Percentiles rank a stretch among this genome's conserved stretches.
Conservation (phyloP, 1,140 invertebrate genomes). For the Bombus sylvicola region DNA sequence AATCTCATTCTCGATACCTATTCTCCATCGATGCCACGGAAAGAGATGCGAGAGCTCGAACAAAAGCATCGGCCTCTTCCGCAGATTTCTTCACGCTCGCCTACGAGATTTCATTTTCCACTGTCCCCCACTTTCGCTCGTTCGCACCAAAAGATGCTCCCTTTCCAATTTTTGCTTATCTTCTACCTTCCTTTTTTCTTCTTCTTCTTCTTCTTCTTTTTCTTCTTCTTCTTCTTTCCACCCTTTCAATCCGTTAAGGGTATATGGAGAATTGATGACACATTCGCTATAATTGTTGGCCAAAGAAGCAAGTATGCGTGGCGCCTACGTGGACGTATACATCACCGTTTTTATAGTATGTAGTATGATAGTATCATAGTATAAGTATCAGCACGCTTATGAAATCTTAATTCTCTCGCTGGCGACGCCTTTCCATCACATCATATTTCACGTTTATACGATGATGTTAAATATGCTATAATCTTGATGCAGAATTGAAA, state of each 20-base stretch:
- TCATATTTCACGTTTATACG: too few relatives aligned
- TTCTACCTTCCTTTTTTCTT: not conserved
- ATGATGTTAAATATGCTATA: too few relatives aligned
- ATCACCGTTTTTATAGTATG: too few relatives aligned
- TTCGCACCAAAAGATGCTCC: not conserved
- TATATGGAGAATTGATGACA: slow-evolving; percentile 22
- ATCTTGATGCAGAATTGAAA: too few relatives aligned
- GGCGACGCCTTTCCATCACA: too few relatives aligned
- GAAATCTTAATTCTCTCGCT: too few relatives aligned
- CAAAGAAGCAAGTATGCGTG: not conserved
- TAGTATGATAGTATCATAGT: too few relatives aligned
- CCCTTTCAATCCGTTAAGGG: slow-evolving; percentile 6
- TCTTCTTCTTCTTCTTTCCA: not conserved
- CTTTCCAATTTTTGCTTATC: not conserved
- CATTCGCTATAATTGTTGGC: slow-evolving; percentile 39
- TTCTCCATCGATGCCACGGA: slow-evolving; percentile 30
- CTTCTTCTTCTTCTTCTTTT: not conserved
- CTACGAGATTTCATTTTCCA: slow-evolving; percentile 49
- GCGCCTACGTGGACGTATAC: slow-evolving; percentile 47
- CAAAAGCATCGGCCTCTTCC: slow-evolving; percentile 42
- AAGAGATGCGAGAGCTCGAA: slow-evolving; percentile 17
- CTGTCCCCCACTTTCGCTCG: not conserved
- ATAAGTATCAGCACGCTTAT: too few relatives aligned
- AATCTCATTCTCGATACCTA: slow-evolving; percentile 50
- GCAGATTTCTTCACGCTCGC: slow-evolving; percentile 47